Base-by-base conservation (phyloP, 2,113 vertebrate genomes). In the Eonycteris spelaea region DNA sequence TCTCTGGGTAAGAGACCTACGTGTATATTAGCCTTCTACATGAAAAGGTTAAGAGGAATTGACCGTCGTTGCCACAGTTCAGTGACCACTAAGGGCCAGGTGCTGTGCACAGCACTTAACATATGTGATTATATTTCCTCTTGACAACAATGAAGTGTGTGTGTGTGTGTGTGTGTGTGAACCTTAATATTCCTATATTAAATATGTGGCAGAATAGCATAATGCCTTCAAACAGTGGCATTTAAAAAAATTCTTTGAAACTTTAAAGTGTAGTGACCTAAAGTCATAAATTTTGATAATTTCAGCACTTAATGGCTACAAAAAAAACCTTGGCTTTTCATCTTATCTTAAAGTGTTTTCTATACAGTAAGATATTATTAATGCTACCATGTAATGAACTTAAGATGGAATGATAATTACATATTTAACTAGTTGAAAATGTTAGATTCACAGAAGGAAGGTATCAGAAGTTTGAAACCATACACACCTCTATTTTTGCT, bases 351-450 rank as follows among this genome's bases (percentile, higher is more conserved):
- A 77, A 80, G 40, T 18, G 2, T 35, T 78, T 90, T 86, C 75
- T 67, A 75, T 55, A 83, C 19, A 86, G 61, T 68, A 83, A 89
- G n/a, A 33, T 59, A 85, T 83, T 78, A 83, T 70, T 89, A 97
- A 95, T 24, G 40, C 38, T 19, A 55, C 24, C 28, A 53, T 30
- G 9, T 55, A 96, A 87, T 40, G 57, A 91, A 75, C 14, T 75
- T 95, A 86, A 95, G 26, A 43, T 68, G 19, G 22, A 94, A 51
- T 48, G 45, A 68, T 91, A 92, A 82, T 82, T 92, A 90, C 35
- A 61, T 26, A 61, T 59, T 90, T 75, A 92, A 83, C 59, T 90
- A 82, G 15, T 85, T 94, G 61, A 84, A 86, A 90, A 77, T 67
- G 26, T 83, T 90, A 88, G 26, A 43, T 80, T 16, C 14, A 24